These are phyloP conservation scores for Tuberolachnus salignus DNA, from an alignment of 2,888 invertebrate genomes.

Conservation along the genomic window DNA sequence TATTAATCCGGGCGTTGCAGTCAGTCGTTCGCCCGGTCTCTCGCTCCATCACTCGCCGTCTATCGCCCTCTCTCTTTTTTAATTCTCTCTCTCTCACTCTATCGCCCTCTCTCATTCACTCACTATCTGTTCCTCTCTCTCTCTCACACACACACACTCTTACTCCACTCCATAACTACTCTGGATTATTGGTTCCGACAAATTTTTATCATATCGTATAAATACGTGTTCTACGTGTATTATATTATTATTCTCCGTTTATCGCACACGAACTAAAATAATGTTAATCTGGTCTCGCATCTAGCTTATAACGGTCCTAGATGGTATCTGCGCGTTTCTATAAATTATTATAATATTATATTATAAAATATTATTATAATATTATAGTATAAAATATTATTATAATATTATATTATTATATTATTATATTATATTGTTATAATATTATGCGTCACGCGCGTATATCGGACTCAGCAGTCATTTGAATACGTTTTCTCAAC, in stretches of 20 bases:
- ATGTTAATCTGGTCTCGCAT: slow-evolving; percentile 27
- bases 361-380: too few species aligned
- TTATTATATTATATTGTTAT: too few species aligned
- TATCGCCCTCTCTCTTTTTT: too few species aligned
- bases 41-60: neutral
- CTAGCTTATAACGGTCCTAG: slow-evolving; percentile 5
- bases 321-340: slow-evolving; percentile 10
- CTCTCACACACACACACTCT: too few species aligned
- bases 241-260: slow-evolving; percentile 15
- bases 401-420: too few species aligned
- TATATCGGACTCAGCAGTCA: slow-evolving; percentile 26
- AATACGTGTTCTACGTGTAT: slow-evolving; percentile 2
- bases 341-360: too few species aligned
- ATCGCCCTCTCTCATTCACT: neutral
- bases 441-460: too few species aligned
- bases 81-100: too few species aligned
- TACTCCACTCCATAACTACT: neutral
- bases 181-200: neutral
- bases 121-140: neutral
- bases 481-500: slow-evolving; percentile 42
- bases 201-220: slow-evolving; percentile 1
- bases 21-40: too few species aligned
- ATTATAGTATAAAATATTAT: too few species aligned
- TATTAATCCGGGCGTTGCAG: too few species aligned
- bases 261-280: slow-evolving; percentile 17